Conservation (phyloP, 2,888 invertebrate species). For the Euphydryas editha region DNA sequence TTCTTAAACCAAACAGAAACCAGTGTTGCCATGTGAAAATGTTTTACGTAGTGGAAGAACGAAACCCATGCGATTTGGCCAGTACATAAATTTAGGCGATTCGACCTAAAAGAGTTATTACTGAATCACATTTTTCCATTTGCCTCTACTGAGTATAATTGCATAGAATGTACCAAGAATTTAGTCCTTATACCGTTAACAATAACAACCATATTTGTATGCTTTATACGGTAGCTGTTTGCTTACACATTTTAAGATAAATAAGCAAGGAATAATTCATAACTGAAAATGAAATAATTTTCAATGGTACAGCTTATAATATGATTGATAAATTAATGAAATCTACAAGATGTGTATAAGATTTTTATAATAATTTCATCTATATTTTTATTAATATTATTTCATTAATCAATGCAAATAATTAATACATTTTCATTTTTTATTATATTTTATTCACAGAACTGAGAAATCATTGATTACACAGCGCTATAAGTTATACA, state of each 20-base stretch:
- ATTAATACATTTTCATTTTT: too few relatives aligned
- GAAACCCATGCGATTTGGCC: conserved; percentile 61
- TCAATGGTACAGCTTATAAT: not conserved
- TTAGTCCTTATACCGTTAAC: conserved; percentile 9
- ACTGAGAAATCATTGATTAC: too few relatives aligned
- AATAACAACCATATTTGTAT: not conserved
- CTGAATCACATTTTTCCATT: conserved; percentile 65
- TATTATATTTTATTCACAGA: too few relatives aligned
- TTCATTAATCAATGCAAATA: too few relatives aligned
- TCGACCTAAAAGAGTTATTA: conserved; percentile 67
- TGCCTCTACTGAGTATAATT: conserved; percentile 27
- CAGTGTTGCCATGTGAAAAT: conserved; percentile 63
- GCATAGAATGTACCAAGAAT: conserved; percentile 8
- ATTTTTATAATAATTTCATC: too few relatives aligned
- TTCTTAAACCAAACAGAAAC: conserved; percentile 36
- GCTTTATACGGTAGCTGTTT: not conserved
- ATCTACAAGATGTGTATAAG: too few relatives aligned
- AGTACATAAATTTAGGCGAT: conserved; percentile 60
- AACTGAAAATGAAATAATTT: not conserved
- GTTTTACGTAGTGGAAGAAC: conserved; percentile 71
- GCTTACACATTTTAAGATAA: not conserved
- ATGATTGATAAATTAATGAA: too few relatives aligned
- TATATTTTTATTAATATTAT: too few relatives aligned
- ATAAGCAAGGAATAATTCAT: not conserved
- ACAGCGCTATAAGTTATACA: too few relatives aligned